Percentiles rank a stretch among this genome's conserved stretches.
Evolutionary conservation across 2,797 vertebrate genomes (phyloP).

Genomic region (Echiichthys vipera): DNA sequence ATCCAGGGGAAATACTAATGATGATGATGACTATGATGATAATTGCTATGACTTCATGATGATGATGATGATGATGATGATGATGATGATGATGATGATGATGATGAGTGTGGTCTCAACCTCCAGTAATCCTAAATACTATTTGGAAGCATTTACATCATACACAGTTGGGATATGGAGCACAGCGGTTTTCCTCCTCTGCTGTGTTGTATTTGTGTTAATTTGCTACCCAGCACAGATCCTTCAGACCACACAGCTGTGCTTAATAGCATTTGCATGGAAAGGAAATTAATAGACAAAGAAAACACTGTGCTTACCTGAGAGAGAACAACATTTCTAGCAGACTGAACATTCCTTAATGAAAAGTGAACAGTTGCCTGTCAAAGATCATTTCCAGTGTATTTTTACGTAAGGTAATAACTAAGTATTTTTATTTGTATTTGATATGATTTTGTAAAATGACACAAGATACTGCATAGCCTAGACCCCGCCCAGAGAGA

Average conservation of each 20-base stretch:
- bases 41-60: background rate
- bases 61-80: background rate
- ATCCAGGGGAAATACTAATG: slow-evolving; percentile 8
- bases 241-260: slow-evolving; percentile 31
- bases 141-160: slow-evolving; percentile 46
- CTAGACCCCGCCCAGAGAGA: slow-evolving; percentile 13
- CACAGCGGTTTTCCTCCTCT: slow-evolving; percentile 24
- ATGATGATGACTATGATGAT: background rate
- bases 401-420: slow-evolving; percentile 12
- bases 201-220: slow-evolving; percentile 48
- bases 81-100: background rate
- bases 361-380: background rate
- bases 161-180: slow-evolving; percentile 32
- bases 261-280: slow-evolving; percentile 31
- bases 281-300: slow-evolving; percentile 23
- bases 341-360: background rate
- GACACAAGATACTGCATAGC: slow-evolving; percentile 5
- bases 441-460: slow-evolving; percentile 25
- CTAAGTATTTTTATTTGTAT: background rate
- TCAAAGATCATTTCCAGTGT: background rate
- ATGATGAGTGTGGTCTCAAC: slow-evolving; percentile 28
- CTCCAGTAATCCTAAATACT: slow-evolving; percentile 17
- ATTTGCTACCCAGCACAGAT: slow-evolving; percentile 30
- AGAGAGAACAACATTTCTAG: background rate
- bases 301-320: slow-evolving; percentile 19